Percentiles rank a stretch among this genome's conserved stretches.
Conservation (phyloP, 2,888 invertebrate species). For the Rutpela maculata region DNA sequence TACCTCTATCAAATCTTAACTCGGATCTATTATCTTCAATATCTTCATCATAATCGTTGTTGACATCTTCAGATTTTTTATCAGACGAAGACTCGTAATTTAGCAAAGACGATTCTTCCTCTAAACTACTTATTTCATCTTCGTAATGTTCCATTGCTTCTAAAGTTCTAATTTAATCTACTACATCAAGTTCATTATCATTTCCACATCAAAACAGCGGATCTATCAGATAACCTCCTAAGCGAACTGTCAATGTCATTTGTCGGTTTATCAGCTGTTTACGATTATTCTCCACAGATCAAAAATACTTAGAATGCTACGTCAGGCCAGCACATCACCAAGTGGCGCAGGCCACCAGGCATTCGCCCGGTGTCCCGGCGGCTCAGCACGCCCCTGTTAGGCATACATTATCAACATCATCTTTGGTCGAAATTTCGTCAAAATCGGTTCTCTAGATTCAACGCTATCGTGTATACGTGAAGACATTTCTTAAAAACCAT, state of each 20-base stretch:
- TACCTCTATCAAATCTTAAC: constrained; percentile 84
- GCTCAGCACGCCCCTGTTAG: too few relatives aligned
- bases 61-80: constrained; percentile 56
- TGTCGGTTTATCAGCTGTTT: constrained; percentile 29
- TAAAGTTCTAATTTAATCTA: constrained; percentile 11
- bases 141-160: constrained; percentile 65
- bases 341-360: too few relatives aligned
- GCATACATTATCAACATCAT: too few relatives aligned
- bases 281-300: neutral
- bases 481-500: too few relatives aligned
- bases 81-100: constrained; percentile 61
- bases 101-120: constrained; percentile 65
- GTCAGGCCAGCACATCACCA: too few relatives aligned
- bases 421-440: too few relatives aligned
- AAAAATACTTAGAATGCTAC: too few relatives aligned
- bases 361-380: too few relatives aligned
- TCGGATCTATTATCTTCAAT: constrained; percentile 74
- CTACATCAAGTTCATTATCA: neutral
- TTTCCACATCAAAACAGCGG: constrained; percentile 5
- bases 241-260: constrained; percentile 39
- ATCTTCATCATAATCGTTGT: constrained; percentile 62
- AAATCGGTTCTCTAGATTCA: too few relatives aligned
- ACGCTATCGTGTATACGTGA: too few relatives aligned
- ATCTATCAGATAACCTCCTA: constrained; percentile 42
- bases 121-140: constrained; percentile 64